These are phyloP conservation scores for Alcedo atthis DNA, from an alignment of 2,797 vertebrate genomes.

Conservation along the genomic window DNA sequence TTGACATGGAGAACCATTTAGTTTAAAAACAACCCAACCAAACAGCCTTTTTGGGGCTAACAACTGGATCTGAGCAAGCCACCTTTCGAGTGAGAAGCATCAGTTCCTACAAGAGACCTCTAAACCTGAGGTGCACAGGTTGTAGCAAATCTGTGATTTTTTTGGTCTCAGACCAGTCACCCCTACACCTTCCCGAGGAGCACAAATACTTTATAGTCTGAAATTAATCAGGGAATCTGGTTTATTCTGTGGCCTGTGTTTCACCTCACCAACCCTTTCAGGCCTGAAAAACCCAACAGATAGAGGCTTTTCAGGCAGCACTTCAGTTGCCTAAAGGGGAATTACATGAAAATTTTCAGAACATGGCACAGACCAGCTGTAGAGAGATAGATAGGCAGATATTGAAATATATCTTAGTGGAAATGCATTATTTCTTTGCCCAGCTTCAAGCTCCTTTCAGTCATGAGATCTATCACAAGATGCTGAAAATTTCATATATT, in stretches of 20 bases:
- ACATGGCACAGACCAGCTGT: neutral
- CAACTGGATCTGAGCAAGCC: neutral
- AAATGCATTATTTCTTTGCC: neutral
- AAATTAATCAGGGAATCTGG: neutral
- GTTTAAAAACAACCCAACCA: neutral
- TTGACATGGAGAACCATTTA: neutral
- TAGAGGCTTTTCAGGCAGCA: neutral
- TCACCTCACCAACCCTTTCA: neutral
- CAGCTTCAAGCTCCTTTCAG: neutral
- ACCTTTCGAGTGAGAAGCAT: neutral
- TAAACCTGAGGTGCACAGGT: neutral
- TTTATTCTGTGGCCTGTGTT: neutral
- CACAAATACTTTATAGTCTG: neutral
- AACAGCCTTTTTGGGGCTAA: neutral
- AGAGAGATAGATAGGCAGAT: neutral
- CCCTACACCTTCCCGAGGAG: accelerated
- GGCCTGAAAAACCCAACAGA: neutral
- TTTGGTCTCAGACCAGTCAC: neutral
- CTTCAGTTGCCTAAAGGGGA: neutral
- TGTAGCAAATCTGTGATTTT: neutral
- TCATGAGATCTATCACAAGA: neutral
- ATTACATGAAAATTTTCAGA: neutral
- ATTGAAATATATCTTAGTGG: neutral
- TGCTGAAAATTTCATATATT: neutral
- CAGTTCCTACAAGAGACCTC: neutral